A percentile compares a stretch with the other conserved stretches of the same genome.
These are phyloP conservation scores for Ctenosaura bakeri DNA, from an alignment of 2,797 vertebrate species.

Conservation along the genomic window DNA sequence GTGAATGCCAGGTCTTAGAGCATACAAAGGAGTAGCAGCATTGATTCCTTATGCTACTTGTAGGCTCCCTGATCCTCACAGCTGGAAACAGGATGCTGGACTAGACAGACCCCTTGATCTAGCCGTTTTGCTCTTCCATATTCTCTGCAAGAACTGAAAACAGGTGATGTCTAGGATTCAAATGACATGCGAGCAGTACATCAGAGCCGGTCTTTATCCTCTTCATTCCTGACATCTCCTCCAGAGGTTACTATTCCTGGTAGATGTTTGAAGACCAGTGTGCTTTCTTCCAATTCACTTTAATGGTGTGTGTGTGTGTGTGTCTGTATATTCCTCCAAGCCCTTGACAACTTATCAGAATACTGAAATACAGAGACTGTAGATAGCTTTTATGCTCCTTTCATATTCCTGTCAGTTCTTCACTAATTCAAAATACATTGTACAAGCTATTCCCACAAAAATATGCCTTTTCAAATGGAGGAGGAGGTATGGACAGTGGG, in stretches of 20 bases:
- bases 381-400: neutral
- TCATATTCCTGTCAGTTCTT: neutral
- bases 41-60: too few species aligned
- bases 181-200: neutral
- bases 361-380: neutral
- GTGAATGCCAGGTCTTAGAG: neutral
- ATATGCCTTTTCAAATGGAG: neutral
- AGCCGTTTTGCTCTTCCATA: neutral
- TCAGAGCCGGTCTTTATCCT: neutral
- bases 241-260: neutral
- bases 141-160: neutral
- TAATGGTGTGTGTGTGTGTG: neutral
- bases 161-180: fast-evolving
- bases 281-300: neutral
- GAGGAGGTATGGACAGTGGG: too few species aligned
- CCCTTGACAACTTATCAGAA: neutral
- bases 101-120: neutral
- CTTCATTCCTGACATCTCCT: neutral
- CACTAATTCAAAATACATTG: neutral
- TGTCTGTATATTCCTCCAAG: neutral
- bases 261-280: neutral
- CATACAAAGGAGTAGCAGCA: neutral
- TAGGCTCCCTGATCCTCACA: too few species aligned
- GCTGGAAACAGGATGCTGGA: neutral
- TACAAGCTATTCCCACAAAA: neutral